A percentile compares a stretch with the other conserved stretches of the same genome.
These are phyloP conservation scores for Altica lythri DNA, from an alignment of 2,888 invertebrate species.

Conservation along the genomic window DNA sequence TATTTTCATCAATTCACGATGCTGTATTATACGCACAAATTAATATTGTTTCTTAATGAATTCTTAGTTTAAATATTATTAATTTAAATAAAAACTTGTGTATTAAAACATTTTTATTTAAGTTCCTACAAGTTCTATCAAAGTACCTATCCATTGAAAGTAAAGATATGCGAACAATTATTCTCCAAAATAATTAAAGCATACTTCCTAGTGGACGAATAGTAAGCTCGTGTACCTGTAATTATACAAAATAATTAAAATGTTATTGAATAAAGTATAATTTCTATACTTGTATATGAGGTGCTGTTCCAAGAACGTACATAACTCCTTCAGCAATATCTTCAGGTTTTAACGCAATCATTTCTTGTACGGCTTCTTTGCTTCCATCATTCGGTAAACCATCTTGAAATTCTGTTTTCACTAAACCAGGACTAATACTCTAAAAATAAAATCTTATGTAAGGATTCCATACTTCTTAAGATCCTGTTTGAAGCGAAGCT, in stretches of 20 bases:
- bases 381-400: constrained; percentile 29
- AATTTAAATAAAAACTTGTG: too few relatives aligned
- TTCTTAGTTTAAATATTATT: too few relatives aligned
- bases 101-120: too few relatives aligned
- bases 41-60: background rate
- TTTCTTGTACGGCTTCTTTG: constrained; percentile 22
- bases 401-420: constrained; percentile 37
- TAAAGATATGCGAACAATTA: too few relatives aligned
- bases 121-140: background rate
- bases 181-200: too few relatives aligned
- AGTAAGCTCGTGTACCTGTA: constrained; percentile 33
- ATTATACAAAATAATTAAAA: background rate
- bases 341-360: constrained; percentile 32
- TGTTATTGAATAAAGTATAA: background rate
- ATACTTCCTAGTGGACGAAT: constrained; percentile 29
- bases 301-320: constrained; percentile 39
- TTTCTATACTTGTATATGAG: constrained; percentile 39
- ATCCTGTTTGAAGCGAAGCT: background rate
- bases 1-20: constrained; percentile 3
- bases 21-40: background rate
- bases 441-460: constrained; percentile 38
- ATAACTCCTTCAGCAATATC: constrained; percentile 41
- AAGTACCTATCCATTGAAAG: too few relatives aligned
- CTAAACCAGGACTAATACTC: constrained; percentile 45
- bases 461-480: too few relatives aligned